phyloP scores from a whole-genome alignment of 2,797 vertebrate genomes.

The Xiphophorus birchmanni region DNA sequence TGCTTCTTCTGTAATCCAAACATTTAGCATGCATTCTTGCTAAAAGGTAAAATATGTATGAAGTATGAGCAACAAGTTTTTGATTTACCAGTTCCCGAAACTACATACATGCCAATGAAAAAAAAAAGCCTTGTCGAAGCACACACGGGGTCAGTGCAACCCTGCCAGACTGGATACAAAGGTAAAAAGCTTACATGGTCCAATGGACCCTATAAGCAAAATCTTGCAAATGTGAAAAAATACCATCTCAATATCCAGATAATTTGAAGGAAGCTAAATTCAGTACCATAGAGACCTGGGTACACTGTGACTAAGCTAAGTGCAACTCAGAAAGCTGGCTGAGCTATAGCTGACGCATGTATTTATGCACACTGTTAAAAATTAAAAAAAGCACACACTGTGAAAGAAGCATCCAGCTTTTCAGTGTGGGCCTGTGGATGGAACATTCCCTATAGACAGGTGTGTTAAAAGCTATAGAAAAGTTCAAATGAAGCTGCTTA shows the following conservation, averaged over 20 bases:
- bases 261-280: conserved; percentile 28
- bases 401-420: conserved; percentile 43
- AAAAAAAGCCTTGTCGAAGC: not conserved
- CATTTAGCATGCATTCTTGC: not conserved
- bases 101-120: no score
- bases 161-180: no score
- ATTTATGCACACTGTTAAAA: conserved; percentile 64
- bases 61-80: not conserved
- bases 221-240: not conserved
- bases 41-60: not conserved
- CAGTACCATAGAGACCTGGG: conserved; percentile 47
- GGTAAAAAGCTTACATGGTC: no score
- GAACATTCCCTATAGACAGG: conserved; percentile 58
- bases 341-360: conserved; percentile 57
- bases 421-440: conserved; percentile 30
- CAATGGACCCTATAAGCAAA: not conserved
- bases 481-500: not conserved
- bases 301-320: conserved; percentile 58
- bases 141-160: no score
- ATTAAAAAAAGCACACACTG: conserved; percentile 27
- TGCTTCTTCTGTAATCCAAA: not conserved
- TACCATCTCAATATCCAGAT: conserved; percentile 30
- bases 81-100: not conserved
- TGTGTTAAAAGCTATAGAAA: conserved; percentile 13
- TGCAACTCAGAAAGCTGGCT: conserved; percentile 69